phyloP scores from a whole-genome alignment of 2,888 invertebrate species.

The Emmelina monodactyla region DNA sequence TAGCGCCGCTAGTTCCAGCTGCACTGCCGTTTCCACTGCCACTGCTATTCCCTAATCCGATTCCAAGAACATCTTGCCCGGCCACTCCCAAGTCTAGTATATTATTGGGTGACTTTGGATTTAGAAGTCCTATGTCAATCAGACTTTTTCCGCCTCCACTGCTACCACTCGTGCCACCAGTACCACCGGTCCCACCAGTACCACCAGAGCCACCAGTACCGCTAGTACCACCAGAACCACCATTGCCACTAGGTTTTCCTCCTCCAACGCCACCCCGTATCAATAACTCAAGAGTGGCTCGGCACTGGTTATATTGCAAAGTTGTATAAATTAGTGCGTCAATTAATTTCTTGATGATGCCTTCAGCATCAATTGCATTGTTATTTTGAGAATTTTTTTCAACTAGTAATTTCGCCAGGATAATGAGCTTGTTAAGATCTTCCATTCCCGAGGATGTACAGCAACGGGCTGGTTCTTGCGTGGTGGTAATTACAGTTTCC shows the following conservation, averaged over 20 bases:
- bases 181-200: slow-evolving; percentile 7
- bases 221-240: neutral
- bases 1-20: slow-evolving; percentile 3
- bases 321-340: slow-evolving; percentile 38
- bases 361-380: slow-evolving; percentile 22
- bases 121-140: slow-evolving; percentile 14
- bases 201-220: slow-evolving; percentile 10
- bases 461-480: too few relatives aligned
- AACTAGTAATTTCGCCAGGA: slow-evolving; percentile 19
- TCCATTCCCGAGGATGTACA: slow-evolving; percentile 12
- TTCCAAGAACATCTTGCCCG: slow-evolving; percentile 12
- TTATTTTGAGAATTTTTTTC: slow-evolving; percentile 12
- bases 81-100: slow-evolving; percentile 11
- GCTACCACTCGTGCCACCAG: slow-evolving; percentile 11
- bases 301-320: slow-evolving; percentile 20
- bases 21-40: slow-evolving; percentile 2
- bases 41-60: slow-evolving; percentile 11
- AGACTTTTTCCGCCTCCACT: slow-evolving; percentile 4
- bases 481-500: too few relatives aligned
- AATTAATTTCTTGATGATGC: slow-evolving; percentile 37
- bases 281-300: slow-evolving; percentile 5
- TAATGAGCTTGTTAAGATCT: slow-evolving; percentile 18
- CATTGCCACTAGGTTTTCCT: neutral
- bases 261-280: slow-evolving; percentile 2
- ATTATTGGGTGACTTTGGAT: slow-evolving; percentile 10